These are phyloP conservation scores for Equus przewalskii DNA, from an alignment of 2,113 vertebrate species.

Conservation along the genomic window DNA sequence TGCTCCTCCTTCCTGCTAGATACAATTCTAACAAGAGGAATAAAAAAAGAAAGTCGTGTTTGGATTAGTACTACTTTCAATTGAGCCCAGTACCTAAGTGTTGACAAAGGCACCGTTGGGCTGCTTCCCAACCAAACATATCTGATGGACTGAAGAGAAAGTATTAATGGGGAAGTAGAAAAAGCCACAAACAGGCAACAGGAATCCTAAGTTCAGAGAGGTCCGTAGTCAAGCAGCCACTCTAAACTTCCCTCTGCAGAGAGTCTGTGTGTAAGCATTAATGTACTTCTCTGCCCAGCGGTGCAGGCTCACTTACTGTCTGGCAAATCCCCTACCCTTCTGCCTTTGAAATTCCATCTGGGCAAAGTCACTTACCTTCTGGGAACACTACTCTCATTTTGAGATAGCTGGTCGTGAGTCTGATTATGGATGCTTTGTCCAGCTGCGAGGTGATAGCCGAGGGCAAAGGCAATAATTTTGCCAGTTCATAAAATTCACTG, in stretches of 20 bases:
- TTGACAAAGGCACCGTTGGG: constrained; percentile 83
- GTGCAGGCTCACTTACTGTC: neutral
- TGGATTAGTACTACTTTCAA: constrained; percentile 76
- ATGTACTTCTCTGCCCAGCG: neutral
- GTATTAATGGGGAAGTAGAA: constrained; percentile 56
- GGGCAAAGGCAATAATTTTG: constrained; percentile 97
- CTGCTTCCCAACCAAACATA: constrained; percentile 76
- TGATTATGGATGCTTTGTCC: constrained; percentile 99
- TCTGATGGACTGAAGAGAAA: constrained; percentile 67
- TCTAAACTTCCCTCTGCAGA: constrained; percentile 29
- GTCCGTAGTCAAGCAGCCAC: neutral
- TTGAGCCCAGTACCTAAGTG: constrained; percentile 77
- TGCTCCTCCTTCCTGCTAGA: constrained; percentile 61
- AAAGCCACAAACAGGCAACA: constrained; percentile 35
- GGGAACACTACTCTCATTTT: constrained; percentile 98
- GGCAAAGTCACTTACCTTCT: constrained; percentile 92
- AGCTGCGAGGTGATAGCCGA: constrained; percentile 99
- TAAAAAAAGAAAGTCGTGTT: constrained; percentile 73
- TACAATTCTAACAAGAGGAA: constrained; percentile 45
- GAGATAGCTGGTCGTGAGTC: constrained; percentile 98
- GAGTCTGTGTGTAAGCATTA: neutral
- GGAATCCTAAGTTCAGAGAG: neutral
- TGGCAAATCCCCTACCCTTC: neutral
- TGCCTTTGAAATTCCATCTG: constrained; percentile 66
- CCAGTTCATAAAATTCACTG: constrained; percentile 99